phyloP scores from a whole-genome alignment of 2,888 invertebrate species.

The Nemotelus pantherinus region DNA sequence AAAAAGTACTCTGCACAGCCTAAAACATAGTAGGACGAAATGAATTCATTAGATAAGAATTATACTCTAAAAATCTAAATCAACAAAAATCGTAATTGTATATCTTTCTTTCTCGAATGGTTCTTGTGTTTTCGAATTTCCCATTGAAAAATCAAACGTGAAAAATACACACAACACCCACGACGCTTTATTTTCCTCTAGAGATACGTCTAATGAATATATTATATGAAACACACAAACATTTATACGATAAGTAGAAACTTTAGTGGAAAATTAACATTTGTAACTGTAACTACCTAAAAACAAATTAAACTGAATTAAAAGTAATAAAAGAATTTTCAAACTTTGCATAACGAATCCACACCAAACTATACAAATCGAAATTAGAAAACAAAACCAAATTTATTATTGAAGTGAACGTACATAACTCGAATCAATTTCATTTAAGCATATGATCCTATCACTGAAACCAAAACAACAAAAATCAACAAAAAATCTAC shows the following conservation, averaged over 20 bases:
- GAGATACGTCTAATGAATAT: neutral
- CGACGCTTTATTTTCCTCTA: conserved; percentile 34
- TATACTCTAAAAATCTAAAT: conserved; percentile 15
- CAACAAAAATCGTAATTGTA: neutral
- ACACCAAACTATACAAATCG: conserved; percentile 17
- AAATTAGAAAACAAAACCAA: conserved; percentile 39
- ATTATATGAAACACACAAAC: neutral
- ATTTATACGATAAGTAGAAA: conserved; percentile 35
- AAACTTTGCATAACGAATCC: neutral
- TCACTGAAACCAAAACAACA: conserved; percentile 20
- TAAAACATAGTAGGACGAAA: conserved; percentile 27
- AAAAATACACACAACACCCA: conserved; percentile 19
- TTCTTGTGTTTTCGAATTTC: conserved; percentile 24
- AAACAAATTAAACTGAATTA: conserved; percentile 10
- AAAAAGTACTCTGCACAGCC: conserved; percentile 37
- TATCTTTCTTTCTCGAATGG: neutral
- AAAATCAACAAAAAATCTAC: conserved; percentile 41
- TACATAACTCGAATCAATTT: conserved; percentile 45
- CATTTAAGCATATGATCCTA: neutral
- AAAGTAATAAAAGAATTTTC: conserved; percentile 3
- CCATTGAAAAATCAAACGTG: neutral
- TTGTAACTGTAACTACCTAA: conserved; percentile 32
- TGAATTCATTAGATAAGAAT: conserved; percentile 26
- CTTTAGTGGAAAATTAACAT: conserved; percentile 27
- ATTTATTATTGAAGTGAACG: conserved; percentile 51